phyloP scores from a whole-genome alignment of 2,797 vertebrate genomes.

The Synanceia verrucosa region DNA sequence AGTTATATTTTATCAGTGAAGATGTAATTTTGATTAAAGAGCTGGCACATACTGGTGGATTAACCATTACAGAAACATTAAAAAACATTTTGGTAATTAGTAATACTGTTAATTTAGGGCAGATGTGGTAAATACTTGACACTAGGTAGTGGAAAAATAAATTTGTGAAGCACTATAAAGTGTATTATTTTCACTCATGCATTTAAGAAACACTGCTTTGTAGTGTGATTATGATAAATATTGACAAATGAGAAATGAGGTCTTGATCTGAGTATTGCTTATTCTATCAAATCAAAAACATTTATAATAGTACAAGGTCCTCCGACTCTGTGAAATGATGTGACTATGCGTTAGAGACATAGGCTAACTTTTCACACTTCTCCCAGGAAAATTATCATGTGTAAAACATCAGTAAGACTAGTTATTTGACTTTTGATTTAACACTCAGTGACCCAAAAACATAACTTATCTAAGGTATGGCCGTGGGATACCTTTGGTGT shows the following conservation, averaged over 20 bases:
- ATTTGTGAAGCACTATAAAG: no score
- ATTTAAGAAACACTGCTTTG: background rate
- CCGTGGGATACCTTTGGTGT: slow-evolving; percentile 13
- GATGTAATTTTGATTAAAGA: no score
- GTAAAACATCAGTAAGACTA: background rate
- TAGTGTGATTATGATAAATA: background rate
- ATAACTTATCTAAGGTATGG: background rate
- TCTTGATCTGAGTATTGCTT: background rate
- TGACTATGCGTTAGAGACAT: background rate
- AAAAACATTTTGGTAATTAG: no score
- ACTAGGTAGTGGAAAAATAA: no score
- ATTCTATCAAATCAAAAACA: background rate
- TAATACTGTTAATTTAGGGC: no score
- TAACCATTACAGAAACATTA: no score
- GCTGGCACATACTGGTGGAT: no score
- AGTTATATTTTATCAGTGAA: no score
- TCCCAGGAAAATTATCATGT: background rate
- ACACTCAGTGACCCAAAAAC: background rate
- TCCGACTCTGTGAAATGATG: background rate
- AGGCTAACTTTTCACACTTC: slow-evolving; percentile 2
- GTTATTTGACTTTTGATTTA: slow-evolving; percentile 11
- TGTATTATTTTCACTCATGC: background rate
- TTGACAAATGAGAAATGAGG: background rate
- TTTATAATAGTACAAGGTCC: background rate
- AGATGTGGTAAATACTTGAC: no score